A percentile compares a stretch with the other conserved stretches of the same genome.
Evolutionary conservation across 2,797 vertebrate species (phyloP).

Genomic region (Betta splendens): DNA sequence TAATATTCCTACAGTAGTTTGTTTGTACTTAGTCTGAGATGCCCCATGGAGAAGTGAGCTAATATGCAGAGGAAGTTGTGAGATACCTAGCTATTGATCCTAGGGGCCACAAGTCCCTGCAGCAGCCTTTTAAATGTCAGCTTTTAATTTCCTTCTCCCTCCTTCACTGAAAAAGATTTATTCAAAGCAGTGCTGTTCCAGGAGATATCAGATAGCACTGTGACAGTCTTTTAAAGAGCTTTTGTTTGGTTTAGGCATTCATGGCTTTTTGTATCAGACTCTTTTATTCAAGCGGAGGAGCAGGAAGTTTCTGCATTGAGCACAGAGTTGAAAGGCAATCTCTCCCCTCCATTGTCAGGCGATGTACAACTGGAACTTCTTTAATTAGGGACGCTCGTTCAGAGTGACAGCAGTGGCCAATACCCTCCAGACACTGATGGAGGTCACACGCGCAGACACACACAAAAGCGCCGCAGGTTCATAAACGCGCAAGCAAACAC

Average conservation of each 20-base stretch:
- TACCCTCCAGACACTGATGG: constrained; percentile 74
- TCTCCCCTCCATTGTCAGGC: constrained; percentile 74
- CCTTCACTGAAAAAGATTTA: constrained; percentile 71
- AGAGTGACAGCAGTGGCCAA: constrained; percentile 76
- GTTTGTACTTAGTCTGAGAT: constrained; percentile 61
- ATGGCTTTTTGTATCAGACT: constrained; percentile 77
- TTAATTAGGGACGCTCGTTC: constrained; percentile 78
- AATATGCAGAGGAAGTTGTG: constrained; percentile 66
- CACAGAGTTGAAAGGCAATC: constrained; percentile 78
- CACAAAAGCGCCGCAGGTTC: constrained; percentile 16
- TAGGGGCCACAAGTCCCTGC: constrained; percentile 63
- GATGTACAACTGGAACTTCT: constrained; percentile 75
- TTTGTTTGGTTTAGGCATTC: constrained; percentile 82
- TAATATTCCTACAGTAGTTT: constrained; percentile 59
- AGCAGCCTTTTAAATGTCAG: constrained; percentile 77
- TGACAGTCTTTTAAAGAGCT: constrained; percentile 81
- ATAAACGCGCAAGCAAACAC: constrained; percentile 42
- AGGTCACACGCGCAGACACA: constrained; percentile 70
- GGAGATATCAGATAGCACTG: constrained; percentile 80
- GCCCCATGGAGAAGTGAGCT: constrained; percentile 64
- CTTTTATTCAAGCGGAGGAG: constrained; percentile 74
- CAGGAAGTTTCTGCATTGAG: constrained; percentile 74
- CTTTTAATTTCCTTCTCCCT: constrained; percentile 79
- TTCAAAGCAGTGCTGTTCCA: constrained; percentile 77
- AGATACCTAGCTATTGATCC: constrained; percentile 74